phyloP scores from a whole-genome alignment of 1,140 invertebrate genomes.

The Augochlora pura region DNA sequence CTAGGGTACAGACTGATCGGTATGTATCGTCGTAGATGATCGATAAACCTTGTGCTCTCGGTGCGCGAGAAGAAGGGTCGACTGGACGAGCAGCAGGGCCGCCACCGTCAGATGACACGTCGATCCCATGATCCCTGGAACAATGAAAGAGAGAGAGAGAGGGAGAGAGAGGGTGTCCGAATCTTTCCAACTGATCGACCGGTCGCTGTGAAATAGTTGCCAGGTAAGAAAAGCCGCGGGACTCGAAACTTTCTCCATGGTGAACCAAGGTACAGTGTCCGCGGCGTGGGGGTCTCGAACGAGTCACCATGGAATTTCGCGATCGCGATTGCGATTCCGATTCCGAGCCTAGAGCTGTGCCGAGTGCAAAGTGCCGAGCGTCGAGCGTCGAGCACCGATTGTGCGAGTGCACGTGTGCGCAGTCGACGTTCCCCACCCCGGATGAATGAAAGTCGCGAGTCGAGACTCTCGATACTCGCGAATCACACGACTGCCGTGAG shows the following conservation, averaged over 20 bases:
- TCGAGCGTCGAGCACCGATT: no score
- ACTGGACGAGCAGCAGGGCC: constrained; percentile 61
- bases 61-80: constrained; percentile 69
- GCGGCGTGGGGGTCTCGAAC: no score
- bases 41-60: constrained; percentile 77
- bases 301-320: constrained; percentile 14
- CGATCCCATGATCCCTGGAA: constrained; percentile 71
- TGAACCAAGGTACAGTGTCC: no score
- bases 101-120: constrained; percentile 55
- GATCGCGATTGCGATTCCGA: constrained; percentile 24
- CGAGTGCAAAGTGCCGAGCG: no score
- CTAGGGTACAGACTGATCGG: no score
- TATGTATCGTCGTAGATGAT: background rate
- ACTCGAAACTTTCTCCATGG: constrained; percentile 18
- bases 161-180: constrained; percentile 43
- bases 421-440: constrained; percentile 43
- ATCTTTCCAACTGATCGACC: constrained; percentile 19
- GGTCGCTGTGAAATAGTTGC: constrained; percentile 13
- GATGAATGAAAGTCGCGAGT: constrained; percentile 58
- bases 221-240: background rate
- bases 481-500: no score
- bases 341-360: background rate
- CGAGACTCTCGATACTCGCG: no score
- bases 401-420: background rate
- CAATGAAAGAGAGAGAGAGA: constrained; percentile 35